These are phyloP conservation scores for Danio albolineatus DNA, from an alignment of 2,797 vertebrate species.

Conservation along the genomic window DNA sequence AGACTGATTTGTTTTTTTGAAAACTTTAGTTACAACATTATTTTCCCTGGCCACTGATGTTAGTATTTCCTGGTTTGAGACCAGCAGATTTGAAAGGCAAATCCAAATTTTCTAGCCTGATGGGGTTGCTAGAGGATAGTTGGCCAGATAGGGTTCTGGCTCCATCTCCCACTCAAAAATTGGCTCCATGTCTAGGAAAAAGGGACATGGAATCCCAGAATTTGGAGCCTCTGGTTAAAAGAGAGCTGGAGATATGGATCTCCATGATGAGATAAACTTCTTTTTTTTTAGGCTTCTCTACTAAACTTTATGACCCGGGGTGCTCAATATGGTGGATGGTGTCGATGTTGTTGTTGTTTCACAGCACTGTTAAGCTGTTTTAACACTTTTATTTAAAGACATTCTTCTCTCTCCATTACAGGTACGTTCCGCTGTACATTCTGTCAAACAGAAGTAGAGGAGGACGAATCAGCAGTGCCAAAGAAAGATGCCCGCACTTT, in stretches of 20 bases:
- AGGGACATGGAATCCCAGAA: background rate
- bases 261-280: background rate
- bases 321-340: background rate
- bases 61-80: background rate
- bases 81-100: background rate
- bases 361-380: background rate
- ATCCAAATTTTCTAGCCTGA: background rate
- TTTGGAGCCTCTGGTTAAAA: background rate
- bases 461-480: conserved; percentile 92
- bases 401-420: conserved; percentile 62
- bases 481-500: conserved; percentile 94
- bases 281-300: background rate
- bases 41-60: background rate
- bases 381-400: background rate
- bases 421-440: conserved; percentile 96
- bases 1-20: conserved; percentile 4
- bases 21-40: background rate
- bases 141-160: background rate
- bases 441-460: conserved; percentile 96
- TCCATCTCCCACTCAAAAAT: background rate
- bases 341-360: background rate
- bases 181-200: background rate
- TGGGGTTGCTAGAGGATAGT: background rate
- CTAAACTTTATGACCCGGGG: background rate
- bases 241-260: background rate